Evolutionary conservation across 92 coral and sea anemone species (phyloP).

Genomic region (Siderastrea radians): DNA sequence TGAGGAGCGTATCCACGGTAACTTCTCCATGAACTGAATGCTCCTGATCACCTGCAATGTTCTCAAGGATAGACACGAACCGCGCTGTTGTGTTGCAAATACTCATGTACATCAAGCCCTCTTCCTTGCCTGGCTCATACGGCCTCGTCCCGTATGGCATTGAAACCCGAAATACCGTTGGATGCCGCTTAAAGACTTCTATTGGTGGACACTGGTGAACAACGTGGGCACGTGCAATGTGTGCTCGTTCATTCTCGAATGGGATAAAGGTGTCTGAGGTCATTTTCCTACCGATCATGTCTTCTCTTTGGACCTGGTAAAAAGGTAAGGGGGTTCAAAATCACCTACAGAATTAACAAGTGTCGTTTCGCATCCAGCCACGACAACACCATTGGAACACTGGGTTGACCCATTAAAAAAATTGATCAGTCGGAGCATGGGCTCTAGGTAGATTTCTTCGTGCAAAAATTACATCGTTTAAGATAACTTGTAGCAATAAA

Average conservation of each 20-base stretch:
- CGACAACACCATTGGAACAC: too few relatives aligned
- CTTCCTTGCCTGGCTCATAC: conserved; percentile 63
- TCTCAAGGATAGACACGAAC: conserved; percentile 61
- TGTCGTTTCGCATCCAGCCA: too few relatives aligned
- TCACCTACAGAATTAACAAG: too few relatives aligned
- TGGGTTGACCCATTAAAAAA: too few relatives aligned
- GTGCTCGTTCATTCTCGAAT: conserved; percentile 47
- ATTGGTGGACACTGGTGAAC: conserved; percentile 54
- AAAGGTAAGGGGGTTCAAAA: background rate
- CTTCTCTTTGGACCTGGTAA: conserved; percentile 66
- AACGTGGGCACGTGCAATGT: conserved; percentile 73
- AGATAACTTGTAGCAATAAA: too few relatives aligned
- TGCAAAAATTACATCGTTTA: too few relatives aligned
- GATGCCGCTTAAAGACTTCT: conserved; percentile 52
- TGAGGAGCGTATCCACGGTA: conserved; percentile 61
- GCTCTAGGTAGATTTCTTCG: too few relatives aligned
- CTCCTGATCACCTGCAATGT: conserved; percentile 53
- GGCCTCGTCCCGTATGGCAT: conserved; percentile 67
- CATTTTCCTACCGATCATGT: conserved; percentile 70
- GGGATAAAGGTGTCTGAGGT: conserved; percentile 65
- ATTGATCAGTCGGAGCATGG: too few relatives aligned
- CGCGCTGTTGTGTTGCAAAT: conserved; percentile 64
- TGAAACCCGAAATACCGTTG: conserved; percentile 72
- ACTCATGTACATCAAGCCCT: conserved; percentile 72
- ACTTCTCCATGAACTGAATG: conserved; percentile 60